Evolutionary conservation across 2,113 vertebrate species (phyloP), one percentile per base, ranked within the genome.

Genomic region (Cynocephalus volans): DNA sequence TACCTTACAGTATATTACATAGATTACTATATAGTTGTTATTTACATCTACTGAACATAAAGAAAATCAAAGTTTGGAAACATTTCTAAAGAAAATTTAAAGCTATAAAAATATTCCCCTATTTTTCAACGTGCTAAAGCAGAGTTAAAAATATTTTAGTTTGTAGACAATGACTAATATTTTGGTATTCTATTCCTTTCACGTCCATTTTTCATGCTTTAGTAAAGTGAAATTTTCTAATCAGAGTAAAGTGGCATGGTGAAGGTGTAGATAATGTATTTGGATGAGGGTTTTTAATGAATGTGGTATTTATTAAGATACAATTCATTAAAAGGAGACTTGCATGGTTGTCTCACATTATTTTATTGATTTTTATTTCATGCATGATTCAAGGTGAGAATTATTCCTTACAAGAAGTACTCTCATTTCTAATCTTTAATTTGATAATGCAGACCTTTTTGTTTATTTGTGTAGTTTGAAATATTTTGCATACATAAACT

Each of bases 301-400:
- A 98, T 97, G 54, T 95, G 93, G 56, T 98, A 95, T 97, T 98
- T 98, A 98, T 98, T 98, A 98, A 98, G 98, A 97, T 36, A 95
- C 96, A 97, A 96, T 98, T 97, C 97, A 97, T 98, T 98, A 98
- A 97, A 97, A 95, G 93, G 97, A 96, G 77, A 96, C 96, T 88
- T 77, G 91, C 88, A 95, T 28, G 95, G 70, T 87, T 98, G 80
- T 98, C 95, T 97, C 93, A 97, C 79, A 94, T 98, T 98, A 96
- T 98, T 98, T 97, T 89, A 97, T 96, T 98, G 96, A 98, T 98
- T 98, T 98, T 96, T 95, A 91, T 83, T 41, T 95, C 89, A 97
- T 14, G 90, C 79, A 50, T 58, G 75, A 98, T 88, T 97, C 95
- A 90, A 98, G 83, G 93, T 26, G 0, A 98, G 90, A 97, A 98